Base-by-base conservation (phyloP, 2,113 vertebrate species). In the Pithys albifrons region DNA sequence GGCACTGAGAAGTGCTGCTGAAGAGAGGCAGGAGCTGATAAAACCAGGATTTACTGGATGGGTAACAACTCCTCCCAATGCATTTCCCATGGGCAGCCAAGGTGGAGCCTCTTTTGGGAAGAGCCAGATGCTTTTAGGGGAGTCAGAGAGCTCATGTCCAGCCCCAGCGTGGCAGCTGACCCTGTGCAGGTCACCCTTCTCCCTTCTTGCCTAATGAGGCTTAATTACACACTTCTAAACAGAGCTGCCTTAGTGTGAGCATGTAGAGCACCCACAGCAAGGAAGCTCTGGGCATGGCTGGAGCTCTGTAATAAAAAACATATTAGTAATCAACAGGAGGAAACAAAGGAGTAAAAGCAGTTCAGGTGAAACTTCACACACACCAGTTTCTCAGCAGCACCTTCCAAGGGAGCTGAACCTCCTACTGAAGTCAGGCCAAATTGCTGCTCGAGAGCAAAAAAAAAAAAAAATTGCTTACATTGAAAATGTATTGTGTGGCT, bases 401-500 rank as follows among this genome's bases (percentile, higher is more conserved):
- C 37, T 82, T 39, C 62, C 75, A 57, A 79, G 41, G 58, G 54
- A 73, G 87, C 65, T 45, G 87, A 80, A 10, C 33, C 24, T 70
- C 73, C 80, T 11, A 6, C 59, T 55, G 51, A 74, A 93, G 46
- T 41, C 72, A 49, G 57, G 43, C 85, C 90, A 81, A 67, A 59
- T 72, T 64, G 37, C 65, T 49, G 33, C 6, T 74, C 31, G 41
- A 37, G 59, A 69, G 23, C 39, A 31, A 23, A 37, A 69, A 39
- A 25, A 51, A 41, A 73, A 43, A 25, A 52, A 41, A 73, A 43
- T 9, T 87, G 89, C 90, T 94, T 90, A 57, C 85, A 71, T 4
- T 29, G 85, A 41, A 74, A 95, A 93, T 69, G 51, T 7, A 52
- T 84, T n/a, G 90, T 75, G 92, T 81, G 90, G 92, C 78, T 92